Evolutionary conservation across 2,888 invertebrate species (phyloP), one percentile per base, ranked within the genome.

Genomic region (Stomorhina lunata): DNA sequence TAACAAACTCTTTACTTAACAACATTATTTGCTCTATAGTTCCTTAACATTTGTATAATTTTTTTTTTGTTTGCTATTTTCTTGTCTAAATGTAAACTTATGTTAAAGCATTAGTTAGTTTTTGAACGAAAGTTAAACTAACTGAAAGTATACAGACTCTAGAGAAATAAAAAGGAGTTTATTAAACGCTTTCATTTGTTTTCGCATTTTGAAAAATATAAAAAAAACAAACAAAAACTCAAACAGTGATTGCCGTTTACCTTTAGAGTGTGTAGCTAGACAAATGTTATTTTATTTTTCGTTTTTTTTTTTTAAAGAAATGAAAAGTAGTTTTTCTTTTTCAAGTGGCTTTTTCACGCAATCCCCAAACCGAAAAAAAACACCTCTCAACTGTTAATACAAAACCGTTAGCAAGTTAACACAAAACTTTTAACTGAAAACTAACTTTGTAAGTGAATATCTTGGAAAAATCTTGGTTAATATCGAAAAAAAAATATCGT

Each of bases 131-230:
- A 82, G 82, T 79, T 82, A 82, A 75, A 66, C n/a, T 79, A 79
- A 81, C 77, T 63, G 5, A 37, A 55, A 68, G 45, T 10, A 71
- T 9, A 17, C n/a, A 59, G 7, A 65, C 15, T 48, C 25, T 9
- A 43, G 40, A 17, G 37, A 27, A 7, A 55, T 12, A 37, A 29
- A 27, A 72, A 59, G 78, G 65, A 75, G 78, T 82, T 79, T 82
- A 69, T 69, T 82, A 82, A 82, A 82, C 81, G 82, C 78, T 82
- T 82, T 82, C 82, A 82, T 82, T 82, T 82, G 82, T 69, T 71
- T 82, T 82, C 82, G 82, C 82, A 78, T 37, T 32, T 37, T n/a
- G n/a, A n/a, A n/a, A n/a, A n/a, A n/a, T n/a, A n/a, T n/a, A n/a
- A n/a, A n/a, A n/a, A n/a, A n/a, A n/a, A 37, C 53, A 68, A 68